Percentiles rank a stretch among this genome's conserved stretches.
Conservation (phyloP, 2,113 vertebrate genomes). For the Ptilonorhynchus violaceus region DNA sequence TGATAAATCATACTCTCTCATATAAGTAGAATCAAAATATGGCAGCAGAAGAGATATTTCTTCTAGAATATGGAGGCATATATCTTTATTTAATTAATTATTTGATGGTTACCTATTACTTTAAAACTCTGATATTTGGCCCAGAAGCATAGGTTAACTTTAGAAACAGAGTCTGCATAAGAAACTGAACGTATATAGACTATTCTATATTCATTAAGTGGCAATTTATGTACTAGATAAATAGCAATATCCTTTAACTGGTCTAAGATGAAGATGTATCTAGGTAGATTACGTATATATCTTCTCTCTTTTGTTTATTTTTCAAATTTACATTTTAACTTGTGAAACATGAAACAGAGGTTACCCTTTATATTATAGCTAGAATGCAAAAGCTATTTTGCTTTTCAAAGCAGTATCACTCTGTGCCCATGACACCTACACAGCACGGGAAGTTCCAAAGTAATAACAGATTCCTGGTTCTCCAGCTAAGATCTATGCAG, state of each 20-base stretch:
- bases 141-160: not conserved
- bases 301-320: not conserved
- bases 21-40: not conserved
- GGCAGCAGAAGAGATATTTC: not conserved
- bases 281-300: not conserved
- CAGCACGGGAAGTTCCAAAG: slow-evolving; percentile 5
- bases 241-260: not conserved
- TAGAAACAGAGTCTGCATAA: not conserved
- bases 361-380: not conserved
- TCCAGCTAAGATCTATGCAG: slow-evolving; percentile 64
- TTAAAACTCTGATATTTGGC: not conserved
- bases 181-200: not conserved
- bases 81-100: not conserved
- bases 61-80: not conserved
- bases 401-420: not conserved
- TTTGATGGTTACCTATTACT: not conserved
- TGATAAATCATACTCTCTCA: not conserved
- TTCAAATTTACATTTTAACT: not conserved
- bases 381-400: not conserved
- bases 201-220: not conserved
- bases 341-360: not conserved
- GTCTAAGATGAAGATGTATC: not conserved
- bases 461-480: slow-evolving; percentile 50
- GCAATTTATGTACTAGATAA: not conserved
- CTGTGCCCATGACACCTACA: not conserved